Evolutionary conservation across 2,888 invertebrate species (phyloP), one percentile per base, ranked within the genome.

Genomic region (Drosophila ustulata): DNA sequence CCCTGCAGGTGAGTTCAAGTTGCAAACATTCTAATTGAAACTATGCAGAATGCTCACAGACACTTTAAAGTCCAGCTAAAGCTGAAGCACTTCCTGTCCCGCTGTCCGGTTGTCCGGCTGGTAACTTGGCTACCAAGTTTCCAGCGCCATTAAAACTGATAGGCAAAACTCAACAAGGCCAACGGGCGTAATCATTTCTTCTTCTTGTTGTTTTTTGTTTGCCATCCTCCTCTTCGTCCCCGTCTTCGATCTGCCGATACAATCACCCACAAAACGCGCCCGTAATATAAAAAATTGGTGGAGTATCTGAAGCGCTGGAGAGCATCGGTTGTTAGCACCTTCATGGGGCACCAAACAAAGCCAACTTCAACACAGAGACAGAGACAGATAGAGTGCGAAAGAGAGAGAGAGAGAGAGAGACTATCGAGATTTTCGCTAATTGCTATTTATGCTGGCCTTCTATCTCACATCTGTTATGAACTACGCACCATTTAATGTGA

Each of bases 1-100:
- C 96, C 3, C 93, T 97, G 56, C 97, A 97, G 95, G 97, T 97
- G 93, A 82, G 72, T 55, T 43, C 46, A 13, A 25, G 13, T 58
- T 46, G 41, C 37, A 45, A 37, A 18, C 52, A 65, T 41, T 47
- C 58, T 72, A 69, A 75, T 75, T 75, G 70, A 71, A 78, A 72
- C 68, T 59, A 62, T 64, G 46, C 63, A 53, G 30, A 18, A 18
- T 18, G 18, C 18, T 2, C 41, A 63, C 41, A 41, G 59, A 45
- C 59, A 59, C 58, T 56, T 56, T 26, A 25, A 23, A 39, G 53
- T 51, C 62, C 59, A 47, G 43, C 2, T 9, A 4, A 11, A 41
- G 23, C 39, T 59, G 30, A 53, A 26, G 56, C 45, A 23, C n/a
- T 30, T 39, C 13, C 50, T 34, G 53, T 2, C 47, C 23, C 23